Evolutionary conservation across 1,140 invertebrate genomes (phyloP), one percentile per base, ranked within the genome.

Genomic region (Drosophila lowei): DNA sequence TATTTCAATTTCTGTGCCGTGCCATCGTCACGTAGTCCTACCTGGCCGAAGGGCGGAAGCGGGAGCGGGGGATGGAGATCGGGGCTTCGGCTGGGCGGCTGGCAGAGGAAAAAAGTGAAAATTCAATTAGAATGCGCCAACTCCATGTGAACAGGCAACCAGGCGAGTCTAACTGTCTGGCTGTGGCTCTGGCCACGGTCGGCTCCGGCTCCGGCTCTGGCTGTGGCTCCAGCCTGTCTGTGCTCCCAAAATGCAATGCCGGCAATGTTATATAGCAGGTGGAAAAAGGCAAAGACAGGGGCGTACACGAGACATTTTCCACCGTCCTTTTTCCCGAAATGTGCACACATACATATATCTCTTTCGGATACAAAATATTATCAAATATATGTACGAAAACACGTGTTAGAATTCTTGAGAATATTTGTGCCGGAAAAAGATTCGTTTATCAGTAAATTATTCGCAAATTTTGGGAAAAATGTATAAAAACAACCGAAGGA

Each of bases 51-150:
- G 15, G 43, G 52, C 11, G 44, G 21, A 7, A 13, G 15, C 5
- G 9, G 11, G 44, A 13, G 15, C 5, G 9, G 11, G 44, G 21
- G 3, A 25, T 6, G 16, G 42, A 52, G 43, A 46, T 13, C 52
- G 34, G 34, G 52, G 16, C 23, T 42, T 18, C 16, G 64, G 13
- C 34, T 38, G 34, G 34, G 34, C 34, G 34, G 34, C 11, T 38
- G 34, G 34, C 13, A 21, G 15, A 21, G 21, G 34, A 83, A 81
- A 86, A 86, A 88, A 86, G 83, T 86, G 81, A 88, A 86, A 86
- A 86, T 86, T 86, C 81, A 86, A 86, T 86, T 86, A 86, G 81
- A 86, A 86, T 88, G 81, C 78, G 74, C 47, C 83, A 83, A 88
- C 78, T 88, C 76, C 83, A 88, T 88, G 78, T 71, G 77, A 80